phyloP scores from a whole-genome alignment of 2,888 invertebrate species.

The Caradrina kadenii region DNA sequence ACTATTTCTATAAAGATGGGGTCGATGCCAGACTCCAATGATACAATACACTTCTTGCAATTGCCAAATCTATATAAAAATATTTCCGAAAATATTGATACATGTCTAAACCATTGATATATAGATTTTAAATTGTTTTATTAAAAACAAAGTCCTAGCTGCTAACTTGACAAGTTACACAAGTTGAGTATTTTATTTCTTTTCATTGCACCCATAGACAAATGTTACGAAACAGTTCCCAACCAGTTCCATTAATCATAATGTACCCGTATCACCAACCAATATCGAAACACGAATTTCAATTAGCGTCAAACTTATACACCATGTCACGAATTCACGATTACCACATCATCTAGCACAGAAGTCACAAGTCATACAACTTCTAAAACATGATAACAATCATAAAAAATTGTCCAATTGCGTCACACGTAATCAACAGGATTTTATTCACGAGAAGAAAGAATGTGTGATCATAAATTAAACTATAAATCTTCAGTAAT shows the following conservation, averaged over 20 bases:
- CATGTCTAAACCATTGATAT: no score
- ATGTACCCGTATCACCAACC: constrained; percentile 18
- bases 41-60: no score
- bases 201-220: constrained; percentile 2
- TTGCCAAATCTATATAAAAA: no score
- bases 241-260: constrained; percentile 28
- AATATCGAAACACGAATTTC: constrained; percentile 35
- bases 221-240: constrained; percentile 10
- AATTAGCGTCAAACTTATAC: constrained; percentile 35
- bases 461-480: constrained; percentile 68
- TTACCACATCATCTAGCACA: constrained; percentile 38
- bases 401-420: constrained; percentile 47
- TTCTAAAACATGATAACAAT: constrained; percentile 49
- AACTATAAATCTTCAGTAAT: constrained; percentile 75
- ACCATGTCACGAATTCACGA: constrained; percentile 39
- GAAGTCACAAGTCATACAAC: constrained; percentile 29
- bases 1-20: no score
- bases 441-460: constrained; percentile 55
- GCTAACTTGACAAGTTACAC: background rate
- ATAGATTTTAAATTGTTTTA: no score
- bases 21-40: no score
- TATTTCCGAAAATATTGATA: no score
- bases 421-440: constrained; percentile 49
- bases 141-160: no score
- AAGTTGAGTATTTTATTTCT: background rate